These are phyloP conservation scores for Emydocephalus ijimae DNA, from an alignment of 2,113 vertebrate genomes.

Conservation along the genomic window DNA sequence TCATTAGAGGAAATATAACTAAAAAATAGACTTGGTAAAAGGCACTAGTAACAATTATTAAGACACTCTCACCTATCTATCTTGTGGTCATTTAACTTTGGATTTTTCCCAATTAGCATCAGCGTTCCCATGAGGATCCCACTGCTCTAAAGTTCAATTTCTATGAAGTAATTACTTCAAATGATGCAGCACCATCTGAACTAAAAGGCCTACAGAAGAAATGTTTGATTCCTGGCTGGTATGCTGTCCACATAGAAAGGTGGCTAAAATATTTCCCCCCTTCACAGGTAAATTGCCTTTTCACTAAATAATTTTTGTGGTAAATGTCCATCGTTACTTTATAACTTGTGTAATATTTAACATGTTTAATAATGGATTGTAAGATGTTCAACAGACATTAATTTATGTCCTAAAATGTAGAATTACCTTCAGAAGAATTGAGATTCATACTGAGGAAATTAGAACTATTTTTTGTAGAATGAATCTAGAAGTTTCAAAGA, in stretches of 20 bases:
- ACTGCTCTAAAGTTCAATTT: slow-evolving; percentile 87
- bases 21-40: neutral
- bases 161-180: slow-evolving; percentile 85
- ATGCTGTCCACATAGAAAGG: slow-evolving; percentile 85
- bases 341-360: slow-evolving; percentile 1
- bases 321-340: neutral
- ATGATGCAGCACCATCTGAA: slow-evolving; percentile 71
- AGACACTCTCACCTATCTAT: neutral
- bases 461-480: neutral
- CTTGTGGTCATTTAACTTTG: neutral
- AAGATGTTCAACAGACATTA: neutral
- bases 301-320: neutral
- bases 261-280: slow-evolving; percentile 87
- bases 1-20: neutral
- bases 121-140: slow-evolving; percentile 89
- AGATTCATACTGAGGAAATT: neutral
- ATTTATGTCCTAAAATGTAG: neutral
- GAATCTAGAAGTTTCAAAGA: neutral
- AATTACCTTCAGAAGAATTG: neutral
- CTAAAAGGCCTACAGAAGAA: slow-evolving; percentile 84
- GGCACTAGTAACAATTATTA: neutral
- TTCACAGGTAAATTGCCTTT: slow-evolving; percentile 78
- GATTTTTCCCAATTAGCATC: slow-evolving; percentile 75
- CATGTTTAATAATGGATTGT: slow-evolving; percentile 16
- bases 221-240: slow-evolving; percentile 88